Evolutionary conservation across 2,797 vertebrate genomes (phyloP), one percentile per base, ranked within the genome.

Genomic region (Sus cebifrons): DNA sequence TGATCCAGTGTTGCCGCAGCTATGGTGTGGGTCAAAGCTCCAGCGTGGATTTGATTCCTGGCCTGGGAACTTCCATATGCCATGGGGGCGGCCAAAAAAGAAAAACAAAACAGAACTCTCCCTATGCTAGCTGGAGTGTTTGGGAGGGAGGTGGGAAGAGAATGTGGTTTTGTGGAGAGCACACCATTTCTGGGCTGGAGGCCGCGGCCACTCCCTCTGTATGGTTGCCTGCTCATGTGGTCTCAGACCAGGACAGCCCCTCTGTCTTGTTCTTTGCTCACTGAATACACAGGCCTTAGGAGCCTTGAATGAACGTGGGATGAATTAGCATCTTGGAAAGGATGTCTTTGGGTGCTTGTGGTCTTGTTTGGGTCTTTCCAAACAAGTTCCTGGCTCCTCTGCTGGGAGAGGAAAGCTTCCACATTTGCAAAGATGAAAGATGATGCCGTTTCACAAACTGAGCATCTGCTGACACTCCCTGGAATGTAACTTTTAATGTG

Each of bases 291-390:
- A 93, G 68, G 68, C 36, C 94, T 71, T 82, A 71, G 84, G 49
- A 94, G 54, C 75, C 44, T n/a, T 96, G 64, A 65, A 54, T 82
- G 23, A 87, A 96, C 84, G 81, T 75, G 60, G 40, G 81, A 68
- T 86, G 56, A 64, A 65, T 78, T 68, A 70, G 20, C 62, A 32
- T 92, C 60, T 92, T 68, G 79, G 74, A 95, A 92, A 93, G 71
- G 78, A 77, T 89, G 36, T 75, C 40, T 17, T 21, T 70, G 67
- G 82, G 64, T 71, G 25, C 32, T 85, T 87, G 52, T 89, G 84
- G 79, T 70, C 79, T 96, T 89, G 5, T 94, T 89, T 88, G 71
- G 67, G 84, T 93, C 75, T 84, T 97, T 81, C 36, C 36, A 77
- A 86, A 58, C 75, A 82, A 79, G 60, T 60, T 75, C 77, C 52